Evolutionary conservation across 2,797 vertebrate genomes (phyloP).

Genomic region (Anolis apletophallus): DNA sequence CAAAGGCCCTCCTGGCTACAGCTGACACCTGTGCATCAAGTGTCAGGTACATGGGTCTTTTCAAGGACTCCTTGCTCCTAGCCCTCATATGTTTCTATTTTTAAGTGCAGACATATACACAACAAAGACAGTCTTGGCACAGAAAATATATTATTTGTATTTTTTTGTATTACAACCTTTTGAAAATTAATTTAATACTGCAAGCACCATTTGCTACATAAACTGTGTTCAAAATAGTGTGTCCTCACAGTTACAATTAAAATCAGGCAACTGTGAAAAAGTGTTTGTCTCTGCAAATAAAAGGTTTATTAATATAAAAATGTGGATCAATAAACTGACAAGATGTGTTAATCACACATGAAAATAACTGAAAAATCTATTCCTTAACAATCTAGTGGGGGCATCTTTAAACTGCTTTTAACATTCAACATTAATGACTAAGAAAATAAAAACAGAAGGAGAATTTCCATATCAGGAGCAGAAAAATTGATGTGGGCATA

Average conservation of each 20-base stretch:
- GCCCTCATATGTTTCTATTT: not conserved
- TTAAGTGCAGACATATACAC: not conserved
- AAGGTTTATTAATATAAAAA: slow-evolving; percentile 60
- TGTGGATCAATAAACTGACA: slow-evolving; percentile 56
- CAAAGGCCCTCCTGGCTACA: no score
- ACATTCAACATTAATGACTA: slow-evolving; percentile 17
- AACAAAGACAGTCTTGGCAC: not conserved
- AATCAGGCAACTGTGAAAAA: slow-evolving; percentile 45
- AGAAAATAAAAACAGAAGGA: slow-evolving; percentile 39
- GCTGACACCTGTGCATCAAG: no score
- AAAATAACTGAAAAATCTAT: slow-evolving; percentile 14
- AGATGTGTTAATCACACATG: slow-evolving; percentile 13
- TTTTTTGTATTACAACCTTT: not conserved
- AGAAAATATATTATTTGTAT: not conserved
- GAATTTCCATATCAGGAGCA: slow-evolving; percentile 41
- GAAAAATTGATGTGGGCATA: not conserved
- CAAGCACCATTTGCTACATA: slow-evolving; percentile 10
- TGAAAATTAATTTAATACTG: not conserved
- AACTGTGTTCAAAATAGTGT: not conserved
- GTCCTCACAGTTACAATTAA: slow-evolving; percentile 49
- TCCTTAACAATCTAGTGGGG: not conserved
- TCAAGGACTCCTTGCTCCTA: not conserved
- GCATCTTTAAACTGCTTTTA: slow-evolving; percentile 46
- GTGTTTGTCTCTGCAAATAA: slow-evolving; percentile 63
- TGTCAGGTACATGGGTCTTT: not conserved